Conservation (phyloP, 2,888 invertebrate genomes). For the Leptinotarsa haldemani region DNA sequence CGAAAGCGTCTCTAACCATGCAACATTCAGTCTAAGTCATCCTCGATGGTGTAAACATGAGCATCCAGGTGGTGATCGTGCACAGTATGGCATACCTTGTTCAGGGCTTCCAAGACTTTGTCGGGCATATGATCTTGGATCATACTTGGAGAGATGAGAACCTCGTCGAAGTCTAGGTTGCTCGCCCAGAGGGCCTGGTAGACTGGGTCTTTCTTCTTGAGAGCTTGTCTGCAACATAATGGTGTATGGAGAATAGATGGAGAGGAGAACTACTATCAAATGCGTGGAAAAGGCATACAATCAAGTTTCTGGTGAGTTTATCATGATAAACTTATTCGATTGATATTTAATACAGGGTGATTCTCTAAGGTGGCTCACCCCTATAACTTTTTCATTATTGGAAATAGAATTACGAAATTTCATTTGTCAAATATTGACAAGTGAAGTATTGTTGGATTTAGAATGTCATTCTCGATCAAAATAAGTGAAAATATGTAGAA, state of each 20-base stretch:
- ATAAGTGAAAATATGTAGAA: too few species aligned
- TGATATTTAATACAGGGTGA: too few species aligned
- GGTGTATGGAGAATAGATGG: neutral
- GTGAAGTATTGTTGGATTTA: too few species aligned
- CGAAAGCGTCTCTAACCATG: slow-evolving; percentile 27
- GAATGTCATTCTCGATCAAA: too few species aligned
- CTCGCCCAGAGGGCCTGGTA: slow-evolving; percentile 91
- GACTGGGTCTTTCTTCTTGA: slow-evolving; percentile 80
- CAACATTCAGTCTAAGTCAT: slow-evolving; percentile 48
- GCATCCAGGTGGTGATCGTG: slow-evolving; percentile 35
- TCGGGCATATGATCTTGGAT: slow-evolving; percentile 93
- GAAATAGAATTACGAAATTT: too few species aligned
- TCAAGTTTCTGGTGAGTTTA: too few species aligned
- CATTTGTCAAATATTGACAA: too few species aligned
- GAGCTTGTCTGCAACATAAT: slow-evolving; percentile 70
- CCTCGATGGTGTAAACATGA: slow-evolving; percentile 39
- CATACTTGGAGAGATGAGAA: slow-evolving; percentile 90
- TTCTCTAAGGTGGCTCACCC: too few species aligned
- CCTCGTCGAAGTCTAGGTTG: slow-evolving; percentile 86
- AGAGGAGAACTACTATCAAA: neutral
- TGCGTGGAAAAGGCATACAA: neutral
- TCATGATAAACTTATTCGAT: too few species aligned
- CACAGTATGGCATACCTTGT: slow-evolving; percentile 75
- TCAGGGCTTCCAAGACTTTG: slow-evolving; percentile 82
- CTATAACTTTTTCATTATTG: too few species aligned